Percentiles rank a stretch among this genome's conserved stretches.
These are phyloP conservation scores for Timema podura DNA, from an alignment of 2,888 invertebrate species.

Conservation along the genomic window DNA sequence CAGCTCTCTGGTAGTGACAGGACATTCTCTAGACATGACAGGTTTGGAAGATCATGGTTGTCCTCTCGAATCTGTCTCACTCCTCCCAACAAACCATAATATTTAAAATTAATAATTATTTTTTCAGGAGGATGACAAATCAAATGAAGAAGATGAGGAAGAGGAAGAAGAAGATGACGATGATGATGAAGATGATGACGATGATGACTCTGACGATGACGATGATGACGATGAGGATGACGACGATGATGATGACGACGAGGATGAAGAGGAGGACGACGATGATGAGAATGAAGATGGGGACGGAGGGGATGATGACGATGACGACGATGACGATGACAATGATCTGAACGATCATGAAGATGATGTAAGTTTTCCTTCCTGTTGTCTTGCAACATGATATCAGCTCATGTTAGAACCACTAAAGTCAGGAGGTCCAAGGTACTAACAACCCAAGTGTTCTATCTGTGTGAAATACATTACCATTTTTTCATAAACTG, in stretches of 20 bases:
- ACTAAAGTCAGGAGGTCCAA: too few relatives aligned
- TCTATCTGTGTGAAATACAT: too few relatives aligned
- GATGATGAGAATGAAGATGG: conserved; percentile 35
- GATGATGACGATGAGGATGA: conserved; percentile 39
- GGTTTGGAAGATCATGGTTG: neutral
- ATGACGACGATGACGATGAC: conserved; percentile 21
- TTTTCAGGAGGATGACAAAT: conserved; percentile 36
- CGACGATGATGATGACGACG: conserved; percentile 30
- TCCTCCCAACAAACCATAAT: neutral
- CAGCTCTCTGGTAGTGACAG: too few relatives aligned
- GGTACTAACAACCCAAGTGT: too few relatives aligned
- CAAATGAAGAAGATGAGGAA: conserved; percentile 42
- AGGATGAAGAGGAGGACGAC: conserved; percentile 38
- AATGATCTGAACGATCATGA: conserved; percentile 12
- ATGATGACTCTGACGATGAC: conserved; percentile 37
- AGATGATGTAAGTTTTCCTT: too few relatives aligned
- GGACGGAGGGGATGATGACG: conserved; percentile 27
- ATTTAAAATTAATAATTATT: neutral
- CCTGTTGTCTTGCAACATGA: too few relatives aligned
- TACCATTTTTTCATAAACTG: too few relatives aligned
- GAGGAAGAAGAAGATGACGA: conserved; percentile 37
- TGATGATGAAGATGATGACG: conserved; percentile 35
- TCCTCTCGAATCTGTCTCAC: neutral
- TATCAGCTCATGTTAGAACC: too few relatives aligned
- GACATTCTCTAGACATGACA: too few relatives aligned